Percentiles rank a stretch among this genome's conserved stretches.
Evolutionary conservation across 2,888 invertebrate genomes (phyloP).

Genomic region (Galeopsomyia nigrocyanea): DNA sequence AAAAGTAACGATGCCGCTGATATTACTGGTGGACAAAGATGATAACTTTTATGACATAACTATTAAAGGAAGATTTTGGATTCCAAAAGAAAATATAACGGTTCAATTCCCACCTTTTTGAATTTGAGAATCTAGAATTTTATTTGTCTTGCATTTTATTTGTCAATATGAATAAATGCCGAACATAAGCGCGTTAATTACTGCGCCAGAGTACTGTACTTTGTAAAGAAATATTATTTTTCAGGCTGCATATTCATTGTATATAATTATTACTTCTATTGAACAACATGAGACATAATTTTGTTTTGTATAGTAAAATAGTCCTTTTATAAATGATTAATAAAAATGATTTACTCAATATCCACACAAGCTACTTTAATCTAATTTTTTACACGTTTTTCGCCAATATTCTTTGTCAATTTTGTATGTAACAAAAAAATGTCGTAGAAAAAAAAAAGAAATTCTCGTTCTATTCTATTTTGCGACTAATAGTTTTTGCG

Average conservation of each 20-base stretch:
- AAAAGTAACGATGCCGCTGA: conserved; percentile 23
- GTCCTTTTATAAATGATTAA: conserved; percentile 45
- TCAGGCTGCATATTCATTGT: conserved; percentile 43
- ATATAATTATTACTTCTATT: conserved; percentile 42
- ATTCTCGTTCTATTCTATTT: too few species aligned
- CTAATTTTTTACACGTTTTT: too few species aligned
- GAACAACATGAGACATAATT: conserved; percentile 23
- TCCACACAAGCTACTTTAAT: conserved; percentile 9
- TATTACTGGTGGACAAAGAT: conserved; percentile 16
- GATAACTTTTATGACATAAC: conserved; percentile 25
- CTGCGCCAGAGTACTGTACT: conserved; percentile 32
- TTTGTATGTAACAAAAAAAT: too few species aligned
- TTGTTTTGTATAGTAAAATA: conserved; percentile 49
- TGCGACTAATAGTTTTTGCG: too few species aligned
- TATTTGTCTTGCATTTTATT: conserved; percentile 47
- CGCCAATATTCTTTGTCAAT: too few species aligned
- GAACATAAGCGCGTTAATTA: conserved; percentile 37
- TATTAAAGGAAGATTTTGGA: conserved; percentile 32
- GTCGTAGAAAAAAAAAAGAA: too few species aligned
- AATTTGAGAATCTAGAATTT: conserved; percentile 40
- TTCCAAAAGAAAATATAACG: conserved; percentile 33
- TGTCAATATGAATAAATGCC: conserved; percentile 43
- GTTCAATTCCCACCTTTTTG: conserved; percentile 42
- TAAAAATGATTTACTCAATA: conserved; percentile 39
- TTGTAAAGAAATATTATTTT: conserved; percentile 45